Conservation (phyloP, 2,797 vertebrate species). For the Phyllotis vaccarum region DNA sequence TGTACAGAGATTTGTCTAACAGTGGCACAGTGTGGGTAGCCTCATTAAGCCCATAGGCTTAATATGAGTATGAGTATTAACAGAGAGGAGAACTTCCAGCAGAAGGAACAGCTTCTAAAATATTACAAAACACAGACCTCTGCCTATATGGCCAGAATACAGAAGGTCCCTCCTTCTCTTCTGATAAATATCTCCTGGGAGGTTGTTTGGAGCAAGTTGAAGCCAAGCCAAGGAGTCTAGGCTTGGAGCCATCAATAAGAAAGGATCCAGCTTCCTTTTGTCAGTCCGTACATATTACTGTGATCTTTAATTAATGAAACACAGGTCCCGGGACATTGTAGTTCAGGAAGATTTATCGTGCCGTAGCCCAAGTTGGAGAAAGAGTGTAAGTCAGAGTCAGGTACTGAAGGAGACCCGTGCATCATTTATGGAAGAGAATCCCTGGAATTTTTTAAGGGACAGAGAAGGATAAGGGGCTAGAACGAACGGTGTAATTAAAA, state of each 20-base stretch:
- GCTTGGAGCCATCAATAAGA: not conserved
- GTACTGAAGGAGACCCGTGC: not conserved
- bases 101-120: not conserved
- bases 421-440: not conserved
- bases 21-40: not conserved
- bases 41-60: too few species aligned
- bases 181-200: not conserved
- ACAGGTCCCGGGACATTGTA: rapidly evolving
- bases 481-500: not conserved
- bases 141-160: not conserved
- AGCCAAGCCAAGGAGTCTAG: not conserved
- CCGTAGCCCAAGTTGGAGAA: not conserved
- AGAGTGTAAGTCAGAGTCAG: not conserved
- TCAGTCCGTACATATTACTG: not conserved
- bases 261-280: not conserved
- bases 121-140: not conserved
- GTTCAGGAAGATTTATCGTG: not conserved
- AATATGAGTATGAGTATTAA: not conserved
- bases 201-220: not conserved
- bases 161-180: not conserved
- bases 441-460: not conserved
- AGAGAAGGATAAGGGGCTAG: not conserved
- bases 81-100: not conserved
- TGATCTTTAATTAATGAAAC: not conserved
- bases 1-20: not conserved